Evolutionary conservation across 2,888 invertebrate genomes (phyloP).

Genomic region (Lithophane leautieri): DNA sequence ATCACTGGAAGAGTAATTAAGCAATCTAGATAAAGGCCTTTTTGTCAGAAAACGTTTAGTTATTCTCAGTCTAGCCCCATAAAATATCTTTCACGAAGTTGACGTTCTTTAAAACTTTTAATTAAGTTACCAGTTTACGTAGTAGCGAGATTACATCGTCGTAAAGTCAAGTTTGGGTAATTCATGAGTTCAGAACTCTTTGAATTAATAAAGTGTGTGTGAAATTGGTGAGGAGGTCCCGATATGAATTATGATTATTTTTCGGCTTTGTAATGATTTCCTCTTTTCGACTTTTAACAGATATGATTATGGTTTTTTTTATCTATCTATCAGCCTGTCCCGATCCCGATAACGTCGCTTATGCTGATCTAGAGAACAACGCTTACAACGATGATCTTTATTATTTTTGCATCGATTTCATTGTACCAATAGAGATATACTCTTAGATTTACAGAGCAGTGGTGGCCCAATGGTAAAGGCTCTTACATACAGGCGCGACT

Average conservation of each 20-base stretch:
- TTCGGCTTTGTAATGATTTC: conserved; percentile 26
- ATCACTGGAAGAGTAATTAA: neutral
- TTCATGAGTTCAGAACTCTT: conserved; percentile 66
- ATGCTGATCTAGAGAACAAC: neutral
- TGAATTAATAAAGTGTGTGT: conserved; percentile 64
- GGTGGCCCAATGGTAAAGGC: no score
- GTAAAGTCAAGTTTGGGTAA: conserved; percentile 69
- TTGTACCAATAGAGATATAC: no score
- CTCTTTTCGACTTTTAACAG: neutral
- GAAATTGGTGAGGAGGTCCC: conserved; percentile 57
- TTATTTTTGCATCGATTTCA: neutral
- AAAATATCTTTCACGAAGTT: conserved; percentile 38
- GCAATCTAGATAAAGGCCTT: neutral
- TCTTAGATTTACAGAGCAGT: no score
- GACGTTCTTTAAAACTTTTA: conserved; percentile 34
- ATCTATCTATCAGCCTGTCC: neutral
- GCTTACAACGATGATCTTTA: neutral
- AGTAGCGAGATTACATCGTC: conserved; percentile 50
- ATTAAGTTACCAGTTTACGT: conserved; percentile 53
- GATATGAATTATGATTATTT: conserved; percentile 42
- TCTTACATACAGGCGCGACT: no score
- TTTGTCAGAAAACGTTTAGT: conserved; percentile 15
- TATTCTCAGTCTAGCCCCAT: neutral
- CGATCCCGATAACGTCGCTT: neutral
- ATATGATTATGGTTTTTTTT: neutral